These are phyloP conservation scores for Nymphalis polychloros DNA, from an alignment of 2,888 invertebrate genomes.

Conservation along the genomic window DNA sequence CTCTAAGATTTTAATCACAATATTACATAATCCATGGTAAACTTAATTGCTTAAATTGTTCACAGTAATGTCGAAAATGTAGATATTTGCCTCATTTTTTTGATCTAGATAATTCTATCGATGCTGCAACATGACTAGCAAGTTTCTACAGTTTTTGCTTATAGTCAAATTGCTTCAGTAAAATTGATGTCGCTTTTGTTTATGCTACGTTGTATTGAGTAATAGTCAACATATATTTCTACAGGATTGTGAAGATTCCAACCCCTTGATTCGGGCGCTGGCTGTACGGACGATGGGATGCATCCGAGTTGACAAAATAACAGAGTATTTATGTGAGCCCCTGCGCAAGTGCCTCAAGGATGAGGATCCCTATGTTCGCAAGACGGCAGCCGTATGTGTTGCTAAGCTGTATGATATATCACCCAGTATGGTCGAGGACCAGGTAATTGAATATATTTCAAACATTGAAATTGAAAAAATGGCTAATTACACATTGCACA, in stretches of 20 bases:
- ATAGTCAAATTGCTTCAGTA: slow-evolving; percentile 65
- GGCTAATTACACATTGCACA: no score
- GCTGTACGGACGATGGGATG: slow-evolving; percentile 99
- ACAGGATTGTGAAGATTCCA: slow-evolving; percentile 99
- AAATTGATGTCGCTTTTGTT: slow-evolving; percentile 59
- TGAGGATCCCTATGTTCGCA: slow-evolving; percentile 98
- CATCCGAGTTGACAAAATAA: slow-evolving; percentile 99
- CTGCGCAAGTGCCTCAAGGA: slow-evolving; percentile 96
- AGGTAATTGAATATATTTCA: slow-evolving; percentile 52
- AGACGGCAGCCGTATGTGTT: slow-evolving; percentile 99
- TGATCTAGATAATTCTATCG: neutral
- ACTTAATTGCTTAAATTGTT: neutral
- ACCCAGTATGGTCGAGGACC: slow-evolving; percentile 84
- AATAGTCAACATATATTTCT: slow-evolving; percentile 16
- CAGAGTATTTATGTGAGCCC: slow-evolving; percentile 99
- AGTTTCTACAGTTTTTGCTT: slow-evolving; percentile 57
- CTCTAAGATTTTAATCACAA: slow-evolving; percentile 14
- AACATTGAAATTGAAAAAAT: no score
- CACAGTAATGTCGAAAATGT: neutral
- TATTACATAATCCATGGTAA: slow-evolving; percentile 20
- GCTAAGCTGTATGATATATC: slow-evolving; percentile 99
- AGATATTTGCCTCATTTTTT: slow-evolving; percentile 3
- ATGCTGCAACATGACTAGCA: slow-evolving; percentile 41
- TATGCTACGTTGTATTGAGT: slow-evolving; percentile 6
- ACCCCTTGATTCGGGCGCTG: slow-evolving; percentile 98